Percentiles rank a stretch among this genome's conserved stretches.
Evolutionary conservation across 2,888 invertebrate genomes (phyloP).

Genomic region (Metellina segmentata): DNA sequence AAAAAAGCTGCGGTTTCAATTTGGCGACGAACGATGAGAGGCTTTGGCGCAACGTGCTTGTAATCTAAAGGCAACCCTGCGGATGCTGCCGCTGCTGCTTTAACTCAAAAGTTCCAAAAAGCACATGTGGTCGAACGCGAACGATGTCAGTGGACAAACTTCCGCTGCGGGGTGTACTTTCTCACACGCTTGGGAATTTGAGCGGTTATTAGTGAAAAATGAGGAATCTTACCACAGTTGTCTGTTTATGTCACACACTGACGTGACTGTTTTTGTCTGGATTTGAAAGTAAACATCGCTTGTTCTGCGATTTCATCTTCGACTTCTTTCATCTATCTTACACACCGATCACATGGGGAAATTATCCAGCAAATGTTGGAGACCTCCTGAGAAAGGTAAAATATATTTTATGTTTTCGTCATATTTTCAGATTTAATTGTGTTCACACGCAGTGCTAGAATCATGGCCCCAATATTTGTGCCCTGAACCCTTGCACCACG

Average conservation of each 20-base stretch:
- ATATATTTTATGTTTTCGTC: not conserved
- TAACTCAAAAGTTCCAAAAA: constrained; percentile 38
- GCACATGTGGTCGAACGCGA: constrained; percentile 37
- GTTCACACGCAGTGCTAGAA: too few relatives aligned
- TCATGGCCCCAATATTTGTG: too few relatives aligned
- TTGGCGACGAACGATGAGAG: not conserved
- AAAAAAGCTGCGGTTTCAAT: not conserved
- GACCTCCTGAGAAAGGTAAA: constrained; percentile 54
- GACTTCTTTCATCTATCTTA: not conserved
- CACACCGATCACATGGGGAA: constrained; percentile 39
- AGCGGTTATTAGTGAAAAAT: not conserved
- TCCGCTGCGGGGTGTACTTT: too few relatives aligned
- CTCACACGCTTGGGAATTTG: too few relatives aligned
- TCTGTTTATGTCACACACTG: not conserved
- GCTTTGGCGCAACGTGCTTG: not conserved
- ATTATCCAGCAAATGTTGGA: constrained; percentile 60
- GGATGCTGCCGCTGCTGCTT: constrained; percentile 23
- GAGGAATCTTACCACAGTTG: not conserved
- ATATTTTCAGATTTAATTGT: not conserved
- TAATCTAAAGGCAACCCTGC: constrained; percentile 48
- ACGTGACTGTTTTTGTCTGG: not conserved
- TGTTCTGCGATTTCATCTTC: not conserved
- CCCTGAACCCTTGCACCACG: too few relatives aligned
- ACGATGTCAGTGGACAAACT: too few relatives aligned
- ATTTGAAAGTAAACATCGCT: not conserved